Evolutionary conservation across 2,888 invertebrate genomes (phyloP).

Genomic region (Cephus sareptanus): DNA sequence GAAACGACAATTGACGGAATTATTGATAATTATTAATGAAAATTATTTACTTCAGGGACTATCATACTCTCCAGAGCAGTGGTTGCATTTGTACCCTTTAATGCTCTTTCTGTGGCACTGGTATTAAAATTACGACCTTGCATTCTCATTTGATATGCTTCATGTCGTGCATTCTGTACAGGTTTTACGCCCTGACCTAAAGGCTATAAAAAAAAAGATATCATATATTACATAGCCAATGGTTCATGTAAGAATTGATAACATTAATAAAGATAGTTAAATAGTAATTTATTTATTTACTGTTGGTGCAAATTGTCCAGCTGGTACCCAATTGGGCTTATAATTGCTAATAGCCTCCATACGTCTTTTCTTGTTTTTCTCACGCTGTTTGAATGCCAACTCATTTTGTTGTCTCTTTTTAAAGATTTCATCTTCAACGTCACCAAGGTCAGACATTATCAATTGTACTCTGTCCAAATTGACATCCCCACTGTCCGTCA

Average conservation of each 20-base stretch:
- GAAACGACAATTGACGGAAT: neutral
- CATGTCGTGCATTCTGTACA: constrained; percentile 78
- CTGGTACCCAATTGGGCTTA: constrained; percentile 76
- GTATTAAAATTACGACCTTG: constrained; percentile 58
- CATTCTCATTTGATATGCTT: constrained; percentile 78
- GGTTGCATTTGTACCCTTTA: constrained; percentile 39
- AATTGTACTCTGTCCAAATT: constrained; percentile 93
- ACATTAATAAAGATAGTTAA: neutral
- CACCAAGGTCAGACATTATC: constrained; percentile 93
- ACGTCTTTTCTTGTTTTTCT: constrained; percentile 76
- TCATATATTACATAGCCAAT: constrained; percentile 16
- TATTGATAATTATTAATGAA: neutral
- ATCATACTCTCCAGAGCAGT: constrained; percentile 68
- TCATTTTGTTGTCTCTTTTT: constrained; percentile 90
- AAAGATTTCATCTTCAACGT: constrained; percentile 97
- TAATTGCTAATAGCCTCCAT: constrained; percentile 68
- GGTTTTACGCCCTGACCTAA: constrained; percentile 70
- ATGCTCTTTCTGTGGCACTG: constrained; percentile 35
- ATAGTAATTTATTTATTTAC: constrained; percentile 63
- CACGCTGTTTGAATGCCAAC: constrained; percentile 80
- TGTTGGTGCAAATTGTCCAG: constrained; percentile 84
- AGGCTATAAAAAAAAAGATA: constrained; percentile 64
- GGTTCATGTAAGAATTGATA: neutral
- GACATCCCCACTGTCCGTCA: constrained; percentile 95
- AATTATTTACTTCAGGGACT: constrained; percentile 57